phyloP scores from a whole-genome alignment of 2,888 invertebrate genomes.

The Stenotaenia linearis region DNA sequence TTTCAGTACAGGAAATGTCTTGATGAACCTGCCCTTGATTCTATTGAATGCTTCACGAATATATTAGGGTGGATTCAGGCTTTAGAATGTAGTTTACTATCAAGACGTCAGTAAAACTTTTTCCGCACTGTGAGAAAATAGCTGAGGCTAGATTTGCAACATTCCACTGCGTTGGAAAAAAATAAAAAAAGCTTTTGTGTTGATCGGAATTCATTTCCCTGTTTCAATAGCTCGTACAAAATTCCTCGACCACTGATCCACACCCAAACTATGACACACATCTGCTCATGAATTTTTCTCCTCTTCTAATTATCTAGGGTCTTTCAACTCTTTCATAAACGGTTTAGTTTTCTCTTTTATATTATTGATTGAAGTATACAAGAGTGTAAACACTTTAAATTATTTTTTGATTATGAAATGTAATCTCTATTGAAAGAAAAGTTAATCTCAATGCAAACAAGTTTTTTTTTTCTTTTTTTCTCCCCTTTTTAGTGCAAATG shows the following conservation, averaged over 20 bases:
- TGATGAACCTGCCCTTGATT: constrained; percentile 9
- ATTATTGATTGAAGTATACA: not conserved
- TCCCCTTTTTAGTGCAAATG: not conserved
- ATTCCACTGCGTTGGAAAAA: not conserved
- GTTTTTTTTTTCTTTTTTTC: not conserved
- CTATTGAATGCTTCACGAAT: not conserved
- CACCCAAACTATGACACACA: not conserved
- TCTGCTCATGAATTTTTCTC: not conserved
- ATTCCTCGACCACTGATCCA: not conserved
- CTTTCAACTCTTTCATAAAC: not conserved
- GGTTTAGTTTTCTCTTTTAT: not conserved
- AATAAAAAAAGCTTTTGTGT: not conserved
- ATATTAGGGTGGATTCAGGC: not conserved
- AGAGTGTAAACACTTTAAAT: not conserved
- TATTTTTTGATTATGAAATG: not conserved
- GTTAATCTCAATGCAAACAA: not conserved
- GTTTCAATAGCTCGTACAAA: not conserved
- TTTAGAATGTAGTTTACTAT: not conserved
- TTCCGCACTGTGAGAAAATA: not conserved
- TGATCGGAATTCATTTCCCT: not conserved
- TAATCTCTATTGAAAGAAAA: not conserved
- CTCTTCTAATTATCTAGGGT: not conserved
- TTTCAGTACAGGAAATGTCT: constrained; percentile 9
- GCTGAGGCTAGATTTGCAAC: not conserved
- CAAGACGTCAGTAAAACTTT: not conserved